These are phyloP conservation scores for Cyclophora punctaria DNA, from an alignment of 2,888 invertebrate species.

Conservation along the genomic window DNA sequence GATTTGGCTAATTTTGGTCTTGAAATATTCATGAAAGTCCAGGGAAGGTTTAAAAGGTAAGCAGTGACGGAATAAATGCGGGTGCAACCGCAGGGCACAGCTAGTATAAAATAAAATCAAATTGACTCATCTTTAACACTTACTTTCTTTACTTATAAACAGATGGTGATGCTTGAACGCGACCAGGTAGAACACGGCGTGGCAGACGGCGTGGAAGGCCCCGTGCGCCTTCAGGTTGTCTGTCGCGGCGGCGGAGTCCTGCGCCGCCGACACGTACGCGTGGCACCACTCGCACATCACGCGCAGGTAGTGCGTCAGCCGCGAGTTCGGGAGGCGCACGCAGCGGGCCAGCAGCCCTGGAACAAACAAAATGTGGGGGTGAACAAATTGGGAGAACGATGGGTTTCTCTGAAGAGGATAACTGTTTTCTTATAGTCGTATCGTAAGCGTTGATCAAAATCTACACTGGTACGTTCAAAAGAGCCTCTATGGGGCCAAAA, in stretches of 20 bases:
- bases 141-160: constrained; percentile 84
- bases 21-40: too few relatives aligned
- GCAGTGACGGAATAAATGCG: too few relatives aligned
- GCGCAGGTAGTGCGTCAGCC: constrained; percentile 68
- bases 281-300: constrained; percentile 90
- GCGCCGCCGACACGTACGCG: constrained; percentile 81
- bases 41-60: too few relatives aligned
- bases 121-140: constrained; percentile 37
- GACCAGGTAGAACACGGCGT: constrained; percentile 93
- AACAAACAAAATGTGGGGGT: too few relatives aligned
- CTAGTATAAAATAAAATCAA: not conserved
- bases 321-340: constrained; percentile 52
- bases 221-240: constrained; percentile 80
- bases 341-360: constrained; percentile 60
- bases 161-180: constrained; percentile 92
- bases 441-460: too few relatives aligned
- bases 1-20: too few relatives aligned
- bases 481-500: too few relatives aligned
- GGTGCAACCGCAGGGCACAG: too few relatives aligned
- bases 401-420: too few relatives aligned
- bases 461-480: too few relatives aligned
- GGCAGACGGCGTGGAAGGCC: constrained; percentile 94
- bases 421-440: too few relatives aligned
- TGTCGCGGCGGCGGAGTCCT: constrained; percentile 62
- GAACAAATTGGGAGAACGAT: too few relatives aligned